phyloP scores from a whole-genome alignment of 2,113 vertebrate genomes.

The Dascyllus trimaculatus region DNA sequence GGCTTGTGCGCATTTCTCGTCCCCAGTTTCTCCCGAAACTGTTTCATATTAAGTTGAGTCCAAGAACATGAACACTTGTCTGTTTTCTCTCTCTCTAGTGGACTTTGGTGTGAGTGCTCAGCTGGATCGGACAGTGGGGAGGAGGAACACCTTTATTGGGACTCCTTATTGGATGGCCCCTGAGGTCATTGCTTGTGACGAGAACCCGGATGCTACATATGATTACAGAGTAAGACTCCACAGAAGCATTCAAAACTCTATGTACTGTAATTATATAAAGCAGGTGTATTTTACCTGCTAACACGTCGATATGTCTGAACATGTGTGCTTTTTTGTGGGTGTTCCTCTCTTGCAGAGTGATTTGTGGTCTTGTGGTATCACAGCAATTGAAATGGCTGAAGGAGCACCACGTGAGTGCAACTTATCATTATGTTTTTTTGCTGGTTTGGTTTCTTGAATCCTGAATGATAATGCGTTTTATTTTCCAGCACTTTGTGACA shows the following conservation, averaged over 20 bases:
- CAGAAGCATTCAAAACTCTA: rapidly evolving
- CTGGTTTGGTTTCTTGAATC: not conserved
- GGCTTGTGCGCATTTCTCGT: not conserved
- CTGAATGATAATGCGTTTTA: not conserved
- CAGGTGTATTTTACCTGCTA: not conserved
- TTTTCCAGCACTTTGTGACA: slow-evolving; percentile 94
- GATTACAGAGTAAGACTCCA: slow-evolving; percentile 93
- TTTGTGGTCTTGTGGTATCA: slow-evolving; percentile 98
- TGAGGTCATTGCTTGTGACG: slow-evolving; percentile 98
- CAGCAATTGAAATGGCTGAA: slow-evolving; percentile 99
- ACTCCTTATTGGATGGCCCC: slow-evolving; percentile 99
- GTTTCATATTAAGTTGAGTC: too few relatives aligned
- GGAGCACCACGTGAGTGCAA: slow-evolving; percentile 96
- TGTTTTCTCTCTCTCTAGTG: slow-evolving; percentile 80
- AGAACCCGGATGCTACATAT: slow-evolving; percentile 98
- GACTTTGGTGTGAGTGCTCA: slow-evolving; percentile 98
- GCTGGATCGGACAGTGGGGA: slow-evolving; percentile 95
- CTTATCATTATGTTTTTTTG: not conserved
- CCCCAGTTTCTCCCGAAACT: not conserved
- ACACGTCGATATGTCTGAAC: not conserved
- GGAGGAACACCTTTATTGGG: slow-evolving; percentile 98
- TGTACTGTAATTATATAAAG: rapidly evolving
- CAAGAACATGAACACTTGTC: not conserved
- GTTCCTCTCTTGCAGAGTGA: slow-evolving; percentile 89
- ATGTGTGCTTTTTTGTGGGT: too few relatives aligned